phyloP scores from a whole-genome alignment of 2,113 vertebrate genomes.

The Geothlypis trichas region DNA sequence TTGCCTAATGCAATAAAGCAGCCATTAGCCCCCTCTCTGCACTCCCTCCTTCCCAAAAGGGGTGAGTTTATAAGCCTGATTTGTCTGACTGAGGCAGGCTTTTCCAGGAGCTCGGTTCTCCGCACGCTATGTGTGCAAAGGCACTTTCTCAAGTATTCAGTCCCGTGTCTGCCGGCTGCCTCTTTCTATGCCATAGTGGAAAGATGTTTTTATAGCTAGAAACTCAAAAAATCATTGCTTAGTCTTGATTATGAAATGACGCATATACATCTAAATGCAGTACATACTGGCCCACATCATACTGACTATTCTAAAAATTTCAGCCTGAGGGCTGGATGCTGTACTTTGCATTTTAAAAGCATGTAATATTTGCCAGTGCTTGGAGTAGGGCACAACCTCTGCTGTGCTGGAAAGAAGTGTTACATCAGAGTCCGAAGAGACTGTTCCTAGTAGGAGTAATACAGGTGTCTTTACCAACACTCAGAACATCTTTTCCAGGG shows the following conservation, averaged over 20 bases:
- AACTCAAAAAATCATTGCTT: background rate
- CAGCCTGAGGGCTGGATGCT: background rate
- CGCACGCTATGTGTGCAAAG: background rate
- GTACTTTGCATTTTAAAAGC: background rate
- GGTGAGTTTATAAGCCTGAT: background rate
- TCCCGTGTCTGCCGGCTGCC: fast-evolving
- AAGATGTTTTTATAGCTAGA: background rate
- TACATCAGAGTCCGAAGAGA: background rate
- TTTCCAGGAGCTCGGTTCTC: background rate
- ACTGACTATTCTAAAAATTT: background rate
- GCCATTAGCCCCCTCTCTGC: background rate
- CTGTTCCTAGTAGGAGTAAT: background rate
- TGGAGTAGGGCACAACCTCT: background rate
- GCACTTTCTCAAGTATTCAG: background rate
- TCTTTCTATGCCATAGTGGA: background rate
- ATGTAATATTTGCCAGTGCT: background rate
- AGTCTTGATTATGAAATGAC: background rate
- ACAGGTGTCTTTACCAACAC: background rate
- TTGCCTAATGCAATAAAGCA: constrained; percentile 42
- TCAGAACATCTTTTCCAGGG: background rate
- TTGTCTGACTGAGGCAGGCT: constrained; percentile 5
- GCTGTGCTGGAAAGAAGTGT: background rate
- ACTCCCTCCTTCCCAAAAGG: background rate
- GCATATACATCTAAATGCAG: background rate
- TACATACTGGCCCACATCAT: background rate